Conservation (phyloP, 2,888 invertebrate species). For the Drosophila sordidula region DNA sequence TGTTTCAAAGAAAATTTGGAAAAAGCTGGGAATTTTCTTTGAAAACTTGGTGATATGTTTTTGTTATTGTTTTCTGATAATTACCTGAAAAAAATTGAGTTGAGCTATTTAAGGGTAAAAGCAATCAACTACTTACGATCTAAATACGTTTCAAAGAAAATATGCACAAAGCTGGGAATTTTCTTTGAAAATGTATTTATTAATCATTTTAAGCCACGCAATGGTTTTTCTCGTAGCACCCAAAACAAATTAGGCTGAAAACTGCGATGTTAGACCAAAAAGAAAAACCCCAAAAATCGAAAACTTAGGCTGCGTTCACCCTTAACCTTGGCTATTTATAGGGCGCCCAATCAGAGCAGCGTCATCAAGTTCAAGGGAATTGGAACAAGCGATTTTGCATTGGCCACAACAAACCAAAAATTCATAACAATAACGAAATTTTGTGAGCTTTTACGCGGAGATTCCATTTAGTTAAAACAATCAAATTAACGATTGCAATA, state of each 20-base stretch:
- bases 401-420: constrained; percentile 52
- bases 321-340: constrained; percentile 66
- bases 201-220: constrained; percentile 41
- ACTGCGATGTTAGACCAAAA: constrained; percentile 28
- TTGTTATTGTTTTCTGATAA: not conserved
- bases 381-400: constrained; percentile 44
- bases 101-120: not conserved
- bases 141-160: constrained; percentile 27
- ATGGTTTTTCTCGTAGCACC: not conserved
- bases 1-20: constrained; percentile 9
- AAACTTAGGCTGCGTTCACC: constrained; percentile 15
- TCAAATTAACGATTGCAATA: not conserved
- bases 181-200: constrained; percentile 30
- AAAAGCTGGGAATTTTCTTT: constrained; percentile 34
- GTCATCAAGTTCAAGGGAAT: constrained; percentile 78
- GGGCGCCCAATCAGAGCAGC: constrained; percentile 30
- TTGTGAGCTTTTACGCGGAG: constrained; percentile 2
- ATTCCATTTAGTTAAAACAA: constrained; percentile 30
- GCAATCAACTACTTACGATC: constrained; percentile 10
- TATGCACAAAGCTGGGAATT: constrained; percentile 34
- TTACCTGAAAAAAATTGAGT: constrained; percentile 10
- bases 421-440: constrained; percentile 28
- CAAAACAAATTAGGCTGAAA: constrained; percentile 30
- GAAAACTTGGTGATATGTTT: constrained; percentile 16
- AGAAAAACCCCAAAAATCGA: constrained; percentile 21